Conservation (phyloP, 2,113 vertebrate species). For the Oryzias javanicus region DNA sequence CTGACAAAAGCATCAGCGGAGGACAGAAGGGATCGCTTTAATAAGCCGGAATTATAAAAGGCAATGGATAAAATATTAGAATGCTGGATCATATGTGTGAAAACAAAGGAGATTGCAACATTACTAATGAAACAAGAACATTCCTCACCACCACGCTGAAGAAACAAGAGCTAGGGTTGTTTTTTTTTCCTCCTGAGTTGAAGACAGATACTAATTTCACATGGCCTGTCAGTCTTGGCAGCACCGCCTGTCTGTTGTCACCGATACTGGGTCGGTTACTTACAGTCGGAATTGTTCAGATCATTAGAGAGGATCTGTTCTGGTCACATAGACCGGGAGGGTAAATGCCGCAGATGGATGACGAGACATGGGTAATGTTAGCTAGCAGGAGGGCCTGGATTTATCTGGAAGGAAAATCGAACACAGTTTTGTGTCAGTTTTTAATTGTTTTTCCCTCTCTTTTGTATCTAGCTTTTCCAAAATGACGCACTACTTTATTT, state of each 20-base stretch:
- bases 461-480: too few species aligned
- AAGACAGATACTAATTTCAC: conserved; percentile 25
- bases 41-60: too few species aligned
- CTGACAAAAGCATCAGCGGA: not conserved
- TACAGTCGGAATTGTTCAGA: not conserved
- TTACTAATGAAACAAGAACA: too few species aligned
- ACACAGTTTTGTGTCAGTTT: not conserved
- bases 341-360: conserved; percentile 21
- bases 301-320: conserved; percentile 26
- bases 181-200: not conserved
- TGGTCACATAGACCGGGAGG: not conserved
- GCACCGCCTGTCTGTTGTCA: not conserved
- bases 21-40: too few species aligned
- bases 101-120: too few species aligned
- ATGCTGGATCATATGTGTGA: too few species aligned
- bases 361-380: not conserved
- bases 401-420: not conserved
- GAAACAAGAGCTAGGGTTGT: conserved; percentile 10
- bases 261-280: conserved; percentile 32
- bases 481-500: too few species aligned
- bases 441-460: not conserved
- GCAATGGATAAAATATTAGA: too few species aligned
- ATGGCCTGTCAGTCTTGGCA: not conserved
- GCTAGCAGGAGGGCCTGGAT: not conserved
- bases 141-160: not conserved